Evolutionary conservation across 2,113 vertebrate genomes (phyloP).

Genomic region (Copsychus sechellarum): DNA sequence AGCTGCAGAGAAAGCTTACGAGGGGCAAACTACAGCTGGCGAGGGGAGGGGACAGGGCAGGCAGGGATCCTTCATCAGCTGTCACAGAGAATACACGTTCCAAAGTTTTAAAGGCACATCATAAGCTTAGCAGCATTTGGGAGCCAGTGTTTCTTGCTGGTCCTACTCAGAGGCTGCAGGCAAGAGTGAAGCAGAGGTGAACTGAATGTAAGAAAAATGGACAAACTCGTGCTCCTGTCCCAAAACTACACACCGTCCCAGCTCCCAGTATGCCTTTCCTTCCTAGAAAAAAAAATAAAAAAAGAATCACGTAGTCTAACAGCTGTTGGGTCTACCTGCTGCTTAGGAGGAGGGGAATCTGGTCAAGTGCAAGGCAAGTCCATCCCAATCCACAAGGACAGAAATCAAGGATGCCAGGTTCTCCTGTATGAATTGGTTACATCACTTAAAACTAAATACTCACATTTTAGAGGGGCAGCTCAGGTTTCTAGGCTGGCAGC

Average conservation of each 20-base stretch:
- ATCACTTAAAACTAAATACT: neutral
- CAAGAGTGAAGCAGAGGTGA: slow-evolving; percentile 43
- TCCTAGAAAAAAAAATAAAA: neutral
- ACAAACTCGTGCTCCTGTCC: slow-evolving; percentile 15
- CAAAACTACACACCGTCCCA: neutral
- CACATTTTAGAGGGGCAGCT: neutral
- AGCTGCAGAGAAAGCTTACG: slow-evolving; percentile 10
- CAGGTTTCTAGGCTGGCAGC: neutral
- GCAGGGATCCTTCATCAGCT: slow-evolving; percentile 47
- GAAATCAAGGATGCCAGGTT: neutral
- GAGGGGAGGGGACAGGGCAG: neutral
- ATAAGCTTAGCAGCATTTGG: slow-evolving; percentile 65
- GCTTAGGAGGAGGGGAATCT: neutral
- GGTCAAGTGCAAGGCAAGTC: slow-evolving; percentile 34
- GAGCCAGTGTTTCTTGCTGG: slow-evolving; percentile 39
- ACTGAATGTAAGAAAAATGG: slow-evolving; percentile 3
- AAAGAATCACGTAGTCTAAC: neutral
- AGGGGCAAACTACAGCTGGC: slow-evolving; percentile 40
- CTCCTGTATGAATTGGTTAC: neutral
- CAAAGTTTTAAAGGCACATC: slow-evolving; percentile 56
- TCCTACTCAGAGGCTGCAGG: slow-evolving; percentile 44
- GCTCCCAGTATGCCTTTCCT: slow-evolving; percentile 32
- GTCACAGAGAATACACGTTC: slow-evolving; percentile 19
- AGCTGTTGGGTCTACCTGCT: neutral
- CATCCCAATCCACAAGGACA: neutral